Percentiles rank a stretch among this genome's conserved stretches.
Evolutionary conservation across 2,113 vertebrate genomes (phyloP).

Genomic region (Romanogobio albipinnatus): DNA sequence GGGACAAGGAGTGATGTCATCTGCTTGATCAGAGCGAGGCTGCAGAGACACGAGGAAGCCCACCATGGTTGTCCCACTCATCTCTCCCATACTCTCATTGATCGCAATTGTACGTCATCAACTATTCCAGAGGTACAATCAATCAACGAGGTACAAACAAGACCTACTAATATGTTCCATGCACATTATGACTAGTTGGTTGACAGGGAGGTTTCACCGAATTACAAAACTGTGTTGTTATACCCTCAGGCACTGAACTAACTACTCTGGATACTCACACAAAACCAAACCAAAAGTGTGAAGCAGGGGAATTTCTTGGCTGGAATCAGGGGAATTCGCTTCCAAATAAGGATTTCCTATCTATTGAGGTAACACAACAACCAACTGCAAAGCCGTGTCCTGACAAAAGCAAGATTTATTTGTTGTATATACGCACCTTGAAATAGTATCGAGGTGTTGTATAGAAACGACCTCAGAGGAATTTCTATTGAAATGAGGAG

Average conservation of each 20-base stretch:
- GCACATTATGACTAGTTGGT: slow-evolving; percentile 35
- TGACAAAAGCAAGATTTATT: neutral
- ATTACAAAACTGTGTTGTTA: slow-evolving; percentile 7
- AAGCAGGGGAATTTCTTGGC: slow-evolving; percentile 18
- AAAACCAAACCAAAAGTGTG: slow-evolving; percentile 8
- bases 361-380: slow-evolving; percentile 3
- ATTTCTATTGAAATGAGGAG: slow-evolving; percentile 21
- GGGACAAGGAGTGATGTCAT: slow-evolving; percentile 26
- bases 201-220: slow-evolving; percentile 7
- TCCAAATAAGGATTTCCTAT: slow-evolving; percentile 11
- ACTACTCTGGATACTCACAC: neutral
- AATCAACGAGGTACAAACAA: slow-evolving; percentile 37
- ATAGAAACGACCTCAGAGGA: neutral
- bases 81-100: slow-evolving; percentile 49
- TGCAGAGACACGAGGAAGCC: slow-evolving; percentile 34
- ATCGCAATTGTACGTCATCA: slow-evolving; percentile 49
- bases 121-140: slow-evolving; percentile 48
- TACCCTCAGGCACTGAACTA: slow-evolving; percentile 24
- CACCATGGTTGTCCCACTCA: slow-evolving; percentile 44
- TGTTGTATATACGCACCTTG: neutral
- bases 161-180: slow-evolving; percentile 57
- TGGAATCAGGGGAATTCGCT: neutral
- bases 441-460: slow-evolving; percentile 15
- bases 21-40: slow-evolving; percentile 33
- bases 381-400: neutral